Conservation (phyloP, 2,797 vertebrate species). For the Pachyuromys duprasi region DNA sequence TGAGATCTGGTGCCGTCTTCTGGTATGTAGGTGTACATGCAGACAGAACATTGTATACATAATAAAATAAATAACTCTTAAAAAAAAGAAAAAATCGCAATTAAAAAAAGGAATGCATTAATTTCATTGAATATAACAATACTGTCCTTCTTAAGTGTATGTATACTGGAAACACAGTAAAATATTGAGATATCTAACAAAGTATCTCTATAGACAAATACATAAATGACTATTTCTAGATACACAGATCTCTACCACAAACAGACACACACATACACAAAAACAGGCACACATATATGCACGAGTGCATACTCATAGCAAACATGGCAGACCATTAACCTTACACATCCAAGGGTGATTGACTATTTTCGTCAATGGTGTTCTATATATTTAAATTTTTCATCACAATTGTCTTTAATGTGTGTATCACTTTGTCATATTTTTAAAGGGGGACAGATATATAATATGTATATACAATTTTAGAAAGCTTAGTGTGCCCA, state of each 20-base stretch:
- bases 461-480: conserved; percentile 19
- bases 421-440: background rate
- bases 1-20: no score
- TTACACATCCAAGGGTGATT: background rate
- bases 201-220: conserved; percentile 31
- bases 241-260: background rate
- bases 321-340: conserved; percentile 12
- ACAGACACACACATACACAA: background rate
- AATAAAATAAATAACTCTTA: no score
- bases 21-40: no score
- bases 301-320: background rate
- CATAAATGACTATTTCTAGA: background rate
- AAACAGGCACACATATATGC: background rate
- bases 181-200: conserved; percentile 32
- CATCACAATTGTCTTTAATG: conserved; percentile 10
- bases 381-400: conserved; percentile 7
- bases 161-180: conserved; percentile 1
- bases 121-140: conserved; percentile 28
- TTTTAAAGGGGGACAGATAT: background rate
- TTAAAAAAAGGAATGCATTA: background rate
- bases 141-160: background rate
- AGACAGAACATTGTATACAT: no score
- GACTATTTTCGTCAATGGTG: background rate
- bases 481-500: background rate
- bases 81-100: no score